Conservation (phyloP, 2,113 vertebrate species). For the Caranx melampygus region DNA sequence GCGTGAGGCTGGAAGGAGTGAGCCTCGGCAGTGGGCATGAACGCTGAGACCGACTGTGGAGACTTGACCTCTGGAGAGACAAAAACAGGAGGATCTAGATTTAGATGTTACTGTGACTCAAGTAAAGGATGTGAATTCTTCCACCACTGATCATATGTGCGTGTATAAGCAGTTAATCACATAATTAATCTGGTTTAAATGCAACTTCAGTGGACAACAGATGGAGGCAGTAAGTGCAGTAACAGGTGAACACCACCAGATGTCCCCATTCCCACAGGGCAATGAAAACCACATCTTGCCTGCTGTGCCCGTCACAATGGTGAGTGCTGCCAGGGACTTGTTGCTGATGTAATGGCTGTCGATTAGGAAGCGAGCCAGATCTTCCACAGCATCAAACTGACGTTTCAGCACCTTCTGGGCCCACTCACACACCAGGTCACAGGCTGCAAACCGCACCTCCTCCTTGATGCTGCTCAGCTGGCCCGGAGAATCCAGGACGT, state of each 20-base stretch:
- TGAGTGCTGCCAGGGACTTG: constrained; percentile 96
- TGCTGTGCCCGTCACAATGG: constrained; percentile 94
- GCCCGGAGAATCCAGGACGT: constrained; percentile 88
- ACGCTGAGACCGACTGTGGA: constrained; percentile 90
- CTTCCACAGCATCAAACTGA: constrained; percentile 94
- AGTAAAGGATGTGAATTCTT: background rate
- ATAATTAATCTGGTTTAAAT: background rate
- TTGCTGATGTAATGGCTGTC: constrained; percentile 98
- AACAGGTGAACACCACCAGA: constrained; percentile 62
- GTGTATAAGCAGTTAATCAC: background rate
- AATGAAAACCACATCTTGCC: constrained; percentile 77
- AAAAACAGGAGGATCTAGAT: constrained; percentile 8
- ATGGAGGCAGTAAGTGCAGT: constrained; percentile 1
- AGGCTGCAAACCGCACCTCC: constrained; percentile 93
- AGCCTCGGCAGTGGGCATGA: constrained; percentile 92
- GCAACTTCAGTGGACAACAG: background rate
- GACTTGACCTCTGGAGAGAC: constrained; percentile 87
- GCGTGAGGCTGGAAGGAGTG: constrained; percentile 94
- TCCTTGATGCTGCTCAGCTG: constrained; percentile 92
- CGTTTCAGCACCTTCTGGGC: constrained; percentile 98
- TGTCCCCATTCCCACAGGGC: constrained; percentile 41
- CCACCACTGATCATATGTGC: background rate
- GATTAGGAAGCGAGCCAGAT: constrained; percentile 96
- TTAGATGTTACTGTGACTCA: background rate
- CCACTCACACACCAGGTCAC: constrained; percentile 98